Base-by-base conservation (phyloP, 2,888 invertebrate genomes). In the Ephialtes manifestator region DNA sequence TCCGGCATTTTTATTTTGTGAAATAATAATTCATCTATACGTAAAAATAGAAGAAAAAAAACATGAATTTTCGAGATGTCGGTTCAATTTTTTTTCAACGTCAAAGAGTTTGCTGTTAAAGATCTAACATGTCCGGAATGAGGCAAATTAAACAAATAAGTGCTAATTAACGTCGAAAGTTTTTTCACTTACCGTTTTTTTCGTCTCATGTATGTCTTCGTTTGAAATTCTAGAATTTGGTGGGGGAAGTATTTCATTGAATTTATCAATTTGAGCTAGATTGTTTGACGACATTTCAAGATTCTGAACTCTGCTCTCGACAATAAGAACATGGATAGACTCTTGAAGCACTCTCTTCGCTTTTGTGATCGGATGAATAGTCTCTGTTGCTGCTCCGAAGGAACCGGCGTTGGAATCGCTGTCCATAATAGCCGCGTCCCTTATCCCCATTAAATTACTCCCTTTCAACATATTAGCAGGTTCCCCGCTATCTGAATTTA, bases 311-410 rank as follows among this genome's bases (percentile, higher is more conserved):
- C 91, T 92, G 5, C 60, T 87, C 58, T 89, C 91, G 2, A 90
- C 90, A 13, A 92, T 70, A 15, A 92, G 51, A 10, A 89, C 77
- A 15, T 91, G 89, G 28, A 88, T 86, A 7, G 90, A 90, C 2
- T 90, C 81, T 35, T 88, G 83, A 70, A 91, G 55, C 7, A 91
- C 88, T 65, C 87, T 87, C 60, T 89, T 90, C 4, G 92, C 92
- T 70, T 91, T 67, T 4, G 81, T 81, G 28, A 92, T 91, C 13
- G 92, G 90, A 79, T 91, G 89, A 68, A 86, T 86, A 78, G 89
- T 86, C 15, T 89, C 84, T 28, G 80, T 87, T 18, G 90, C 86
- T 0, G 88, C 89, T 15, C 90, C 91, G 2, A 92, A 87, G 15
- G 87, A 89, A 15, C 92, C 92, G 15, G 81, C 85, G 46, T 88